Base-by-base conservation (phyloP, 2,888 invertebrate species). In the Sphecodes monilicornis region DNA sequence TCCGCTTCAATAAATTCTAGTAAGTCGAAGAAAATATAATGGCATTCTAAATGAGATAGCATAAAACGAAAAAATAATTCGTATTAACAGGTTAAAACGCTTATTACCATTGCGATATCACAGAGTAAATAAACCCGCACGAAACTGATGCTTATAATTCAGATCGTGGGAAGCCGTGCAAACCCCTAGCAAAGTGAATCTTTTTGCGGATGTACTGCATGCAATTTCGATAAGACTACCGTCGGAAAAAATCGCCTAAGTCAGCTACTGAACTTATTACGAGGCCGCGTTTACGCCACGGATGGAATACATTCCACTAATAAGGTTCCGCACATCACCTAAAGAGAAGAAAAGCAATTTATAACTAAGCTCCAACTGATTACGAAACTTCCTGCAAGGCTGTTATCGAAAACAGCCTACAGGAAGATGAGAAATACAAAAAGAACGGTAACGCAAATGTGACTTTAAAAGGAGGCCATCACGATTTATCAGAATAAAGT, bases 401-500 rank as follows among this genome's bases (percentile, higher is more conserved):
- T 29, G 8, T 22, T 36, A 66, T 66, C 64, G 32, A 10, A 10
- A 32, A 32, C 64, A 1, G 22, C 10, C 22, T 22, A 22, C 29
- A 22, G 22, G 36, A 10, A 66, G 22, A 3, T 10, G 32, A 3
- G 10, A 32, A 29, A 29, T 29, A 60, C 29, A 60, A 60, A 60
- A 57, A 29, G 29, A 3, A 29, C 60, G 29, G 29, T 18, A 60
- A 60, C 60, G 29, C 16, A 29, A 13, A 16, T 60, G 29, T 5
- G 18, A 32, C 29, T 60, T 64, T 64, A 64, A 64, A 64, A 16
- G 64, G 64, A 8, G 32, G 8, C 18, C 26, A 50, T 66, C 46
- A 66, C 80, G 71, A 72, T 82, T 46, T 32, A 70, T 75, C 57
- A 57, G 13, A 43, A 54, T 78, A 46, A 50, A 57, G 26, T 13